A percentile compares a stretch with the other conserved stretches of the same genome.
Conservation (phyloP, 2,797 vertebrate genomes). For the Choloepus didactylus region DNA sequence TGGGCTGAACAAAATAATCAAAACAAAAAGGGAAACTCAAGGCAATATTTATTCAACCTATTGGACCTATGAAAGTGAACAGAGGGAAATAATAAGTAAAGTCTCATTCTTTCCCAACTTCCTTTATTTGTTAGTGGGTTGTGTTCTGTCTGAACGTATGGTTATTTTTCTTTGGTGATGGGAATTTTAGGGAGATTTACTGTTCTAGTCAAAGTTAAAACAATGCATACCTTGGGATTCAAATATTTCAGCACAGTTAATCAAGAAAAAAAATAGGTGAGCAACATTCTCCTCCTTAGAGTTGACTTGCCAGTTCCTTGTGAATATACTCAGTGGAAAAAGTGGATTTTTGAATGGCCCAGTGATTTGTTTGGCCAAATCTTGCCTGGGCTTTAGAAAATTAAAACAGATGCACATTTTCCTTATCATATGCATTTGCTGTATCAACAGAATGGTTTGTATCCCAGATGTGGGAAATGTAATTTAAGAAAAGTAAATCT, state of each 20-base stretch:
- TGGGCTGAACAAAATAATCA: slow-evolving; percentile 29
- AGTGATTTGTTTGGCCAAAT: slow-evolving; percentile 77
- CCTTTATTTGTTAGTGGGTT: background rate
- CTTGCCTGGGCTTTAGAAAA: slow-evolving; percentile 69
- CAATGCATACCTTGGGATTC: background rate
- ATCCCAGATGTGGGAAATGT: slow-evolving; percentile 72
- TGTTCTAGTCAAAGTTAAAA: slow-evolving; percentile 49
- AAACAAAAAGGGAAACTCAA: slow-evolving; percentile 62
- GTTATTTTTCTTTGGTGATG: slow-evolving; percentile 50
- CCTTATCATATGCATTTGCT: slow-evolving; percentile 69
- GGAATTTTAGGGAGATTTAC: slow-evolving; percentile 22
- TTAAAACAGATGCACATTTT: slow-evolving; percentile 72
- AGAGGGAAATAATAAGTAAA: background rate
- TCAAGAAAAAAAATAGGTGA: slow-evolving; percentile 46
- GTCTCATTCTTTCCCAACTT: slow-evolving; percentile 37
- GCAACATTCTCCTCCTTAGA: slow-evolving; percentile 56
- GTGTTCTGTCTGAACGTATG: slow-evolving; percentile 59
- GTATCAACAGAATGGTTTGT: slow-evolving; percentile 67
- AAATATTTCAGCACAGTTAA: slow-evolving; percentile 54
- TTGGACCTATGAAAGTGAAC: slow-evolving; percentile 41
- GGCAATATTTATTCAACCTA: slow-evolving; percentile 53
- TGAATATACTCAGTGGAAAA: slow-evolving; percentile 64
- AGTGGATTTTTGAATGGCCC: slow-evolving; percentile 71
- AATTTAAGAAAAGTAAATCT: slow-evolving; percentile 72
- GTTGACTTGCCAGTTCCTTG: slow-evolving; percentile 51